Evolutionary conservation across 2,888 invertebrate species (phyloP), one percentile per base, ranked within the genome.

Genomic region (Tipula confusa): DNA sequence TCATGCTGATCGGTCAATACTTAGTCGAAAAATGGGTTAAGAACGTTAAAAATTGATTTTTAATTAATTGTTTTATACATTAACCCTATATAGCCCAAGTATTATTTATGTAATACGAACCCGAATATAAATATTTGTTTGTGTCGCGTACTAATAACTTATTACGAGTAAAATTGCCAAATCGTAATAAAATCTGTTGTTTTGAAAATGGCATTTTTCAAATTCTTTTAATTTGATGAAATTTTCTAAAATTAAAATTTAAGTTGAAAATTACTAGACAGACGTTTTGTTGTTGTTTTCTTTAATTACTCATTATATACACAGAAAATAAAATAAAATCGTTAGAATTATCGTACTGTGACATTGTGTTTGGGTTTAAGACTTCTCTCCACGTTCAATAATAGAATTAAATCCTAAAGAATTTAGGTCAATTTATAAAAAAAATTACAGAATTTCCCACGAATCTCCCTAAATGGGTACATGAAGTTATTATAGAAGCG

Each of bases 121-220:
- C 15, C 43, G 43, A 43, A 43, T 15, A 7, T 5, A 43, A 43
- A 15, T 18, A 43, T 15, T 15, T n/a, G n/a, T n/a, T n/a, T n/a
- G 15, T 1, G 13, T 5, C 6, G 4, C 43, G 43, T 4, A 24
- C 6, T 64, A 64, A 64, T 64, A 24, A 13, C 64, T 24, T 64
- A 15, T 43, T 15, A 24, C 1, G 9, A 7, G 64, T 11, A 3
- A 6, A 33, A 64, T 24, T 64, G 64, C 64, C 64, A 64, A 64
- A 64, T 64, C 24, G 64, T 64, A 64, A 64, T 64, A 64, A 64
- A 64, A 64, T 64, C 64, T 64, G 64, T 64, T 64, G 64, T 64
- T 64, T 64, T 9, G 3, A 64, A 64, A 64, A 64, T 9, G 6
- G 24, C 6, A 24, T 64, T 64, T 7, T 64, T 64, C 2, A 64